Evolutionary conservation across 35 echinoderm and acorn worm genomes (phyloP).

Genomic region (Diadema setosum): DNA sequence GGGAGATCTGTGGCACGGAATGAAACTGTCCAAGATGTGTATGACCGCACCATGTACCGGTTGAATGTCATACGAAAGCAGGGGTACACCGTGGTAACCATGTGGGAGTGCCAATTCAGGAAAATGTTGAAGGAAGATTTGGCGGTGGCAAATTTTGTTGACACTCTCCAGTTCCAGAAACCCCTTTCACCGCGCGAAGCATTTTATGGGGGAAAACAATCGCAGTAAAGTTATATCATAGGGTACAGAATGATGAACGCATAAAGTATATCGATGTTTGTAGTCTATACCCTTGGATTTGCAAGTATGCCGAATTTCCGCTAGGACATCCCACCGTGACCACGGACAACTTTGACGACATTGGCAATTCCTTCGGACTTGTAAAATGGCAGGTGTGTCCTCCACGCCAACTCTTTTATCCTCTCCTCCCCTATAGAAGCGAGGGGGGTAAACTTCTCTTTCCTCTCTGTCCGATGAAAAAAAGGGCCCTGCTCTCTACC

Average conservation of each 20-base stretch:
- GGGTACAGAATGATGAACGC: not conserved
- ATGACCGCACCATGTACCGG: not conserved
- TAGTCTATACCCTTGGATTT: constrained; percentile 7
- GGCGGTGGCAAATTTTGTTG: not conserved
- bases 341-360: constrained; percentile 36
- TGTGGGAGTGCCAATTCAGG: constrained; percentile 44
- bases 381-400: constrained; percentile 37
- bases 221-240: constrained; percentile 36
- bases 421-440: constrained; percentile 11
- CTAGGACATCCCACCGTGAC: constrained; percentile 9
- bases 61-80: not conserved
- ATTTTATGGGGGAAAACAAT: constrained; percentile 74
- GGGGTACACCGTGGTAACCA: not conserved
- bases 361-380: constrained; percentile 51
- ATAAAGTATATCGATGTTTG: constrained; percentile 57
- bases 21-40: constrained; percentile 18
- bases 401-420: constrained; percentile 8
- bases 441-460: constrained; percentile 17
- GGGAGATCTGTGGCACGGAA: constrained; percentile 50
- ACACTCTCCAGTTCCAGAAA: not conserved
- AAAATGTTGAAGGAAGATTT: not conserved
- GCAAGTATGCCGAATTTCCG: not conserved
- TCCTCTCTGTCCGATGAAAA: not conserved
- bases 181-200: not conserved
- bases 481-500: constrained; percentile 31